Conservation (phyloP, 2,113 vertebrate genomes). For the Calyptommatus sinebrachiatus region DNA sequence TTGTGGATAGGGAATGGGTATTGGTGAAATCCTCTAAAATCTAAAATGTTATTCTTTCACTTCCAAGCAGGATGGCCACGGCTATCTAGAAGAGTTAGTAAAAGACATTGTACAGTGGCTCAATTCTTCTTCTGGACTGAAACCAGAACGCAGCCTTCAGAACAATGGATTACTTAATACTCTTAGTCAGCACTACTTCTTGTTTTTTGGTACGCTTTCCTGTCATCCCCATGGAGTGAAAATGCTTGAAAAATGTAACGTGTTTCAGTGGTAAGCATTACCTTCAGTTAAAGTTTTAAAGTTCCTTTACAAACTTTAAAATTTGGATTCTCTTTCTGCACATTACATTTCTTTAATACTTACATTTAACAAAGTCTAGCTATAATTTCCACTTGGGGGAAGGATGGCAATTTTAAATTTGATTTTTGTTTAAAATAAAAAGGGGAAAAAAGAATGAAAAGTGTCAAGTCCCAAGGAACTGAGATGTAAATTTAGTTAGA, state of each 20-base stretch:
- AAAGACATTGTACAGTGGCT: conserved; percentile 95
- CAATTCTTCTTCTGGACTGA: conserved; percentile 86
- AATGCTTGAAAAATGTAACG: conserved; percentile 96
- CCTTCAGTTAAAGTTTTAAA: neutral
- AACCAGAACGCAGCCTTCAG: conserved; percentile 91
- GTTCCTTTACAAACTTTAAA: neutral
- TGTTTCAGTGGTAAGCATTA: conserved; percentile 91
- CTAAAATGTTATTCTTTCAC: conserved; percentile 9
- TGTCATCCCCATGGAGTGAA: conserved; percentile 93
- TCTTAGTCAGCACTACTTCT: conserved; percentile 97
- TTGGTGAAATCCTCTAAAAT: neutral
- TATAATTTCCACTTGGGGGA: neutral
- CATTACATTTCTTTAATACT: neutral
- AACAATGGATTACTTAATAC: conserved; percentile 93
- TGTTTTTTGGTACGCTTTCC: conserved; percentile 95
- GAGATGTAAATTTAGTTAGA: neutral
- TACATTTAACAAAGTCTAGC: neutral
- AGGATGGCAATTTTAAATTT: neutral
- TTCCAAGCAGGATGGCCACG: conserved; percentile 86
- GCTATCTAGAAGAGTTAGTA: conserved; percentile 92
- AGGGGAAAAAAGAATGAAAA: neutral
- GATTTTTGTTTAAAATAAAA: neutral
- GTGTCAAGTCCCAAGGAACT: neutral
- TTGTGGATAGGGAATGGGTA: too few species aligned
- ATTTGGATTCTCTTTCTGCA: neutral